Evolutionary conservation across 2,113 vertebrate genomes (phyloP).

Genomic region (Nothoprocta perdicaria): DNA sequence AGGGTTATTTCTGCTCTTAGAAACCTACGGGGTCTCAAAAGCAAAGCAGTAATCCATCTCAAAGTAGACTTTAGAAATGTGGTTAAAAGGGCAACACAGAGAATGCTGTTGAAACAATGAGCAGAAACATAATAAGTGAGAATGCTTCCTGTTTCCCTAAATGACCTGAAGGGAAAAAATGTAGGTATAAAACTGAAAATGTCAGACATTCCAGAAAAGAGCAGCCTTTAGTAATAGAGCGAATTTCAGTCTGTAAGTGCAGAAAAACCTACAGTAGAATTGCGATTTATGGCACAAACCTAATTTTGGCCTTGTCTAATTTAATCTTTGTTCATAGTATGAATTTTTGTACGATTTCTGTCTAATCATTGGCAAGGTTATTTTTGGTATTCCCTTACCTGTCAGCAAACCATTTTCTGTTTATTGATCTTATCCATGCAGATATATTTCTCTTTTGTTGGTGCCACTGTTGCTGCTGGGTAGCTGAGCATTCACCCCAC

Average conservation of each 20-base stretch:
- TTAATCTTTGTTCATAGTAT: neutral
- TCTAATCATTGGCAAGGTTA: neutral
- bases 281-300: neutral
- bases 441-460: neutral
- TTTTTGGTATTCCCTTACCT: neutral
- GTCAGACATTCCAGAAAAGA: neutral
- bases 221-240: neutral
- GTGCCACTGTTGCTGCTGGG: neutral
- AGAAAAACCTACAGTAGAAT: neutral
- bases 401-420: neutral
- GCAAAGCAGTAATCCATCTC: neutral
- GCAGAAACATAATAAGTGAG: conserved; percentile 10
- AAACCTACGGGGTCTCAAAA: neutral
- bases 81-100: conserved; percentile 9
- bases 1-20: neutral
- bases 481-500: fast-evolving
- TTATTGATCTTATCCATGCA: neutral
- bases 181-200: neutral
- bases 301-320: neutral
- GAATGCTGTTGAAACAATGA: conserved; percentile 23
- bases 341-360: neutral
- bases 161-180: neutral
- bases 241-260: neutral
- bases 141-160: conserved; percentile 45
- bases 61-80: neutral